Conservation (phyloP, 2,888 invertebrate genomes). For the Monoplex corrugatus region DNA sequence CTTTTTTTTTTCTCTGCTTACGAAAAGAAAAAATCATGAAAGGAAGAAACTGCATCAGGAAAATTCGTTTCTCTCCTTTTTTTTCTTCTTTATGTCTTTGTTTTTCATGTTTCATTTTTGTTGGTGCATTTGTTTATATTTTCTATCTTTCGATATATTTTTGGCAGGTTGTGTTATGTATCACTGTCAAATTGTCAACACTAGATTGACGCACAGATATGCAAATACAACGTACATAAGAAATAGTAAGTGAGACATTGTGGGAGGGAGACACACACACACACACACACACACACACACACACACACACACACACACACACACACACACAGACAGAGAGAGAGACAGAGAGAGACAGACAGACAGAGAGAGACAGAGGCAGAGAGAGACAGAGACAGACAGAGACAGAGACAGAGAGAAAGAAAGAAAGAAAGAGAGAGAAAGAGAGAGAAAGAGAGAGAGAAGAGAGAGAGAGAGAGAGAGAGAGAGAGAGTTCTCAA, state of each 20-base stretch:
- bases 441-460: neutral
- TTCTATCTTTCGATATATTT: no score
- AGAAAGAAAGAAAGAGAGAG: neutral
- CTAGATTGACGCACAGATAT: neutral
- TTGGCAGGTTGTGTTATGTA: no score
- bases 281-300: neutral
- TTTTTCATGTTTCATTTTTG: no score
- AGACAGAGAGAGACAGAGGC: no score
- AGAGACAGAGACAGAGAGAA: neutral
- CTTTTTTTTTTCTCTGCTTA: no score
- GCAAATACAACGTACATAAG: neutral
- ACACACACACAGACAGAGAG: neutral
- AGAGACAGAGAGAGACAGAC: neutral
- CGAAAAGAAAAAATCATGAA: no score
- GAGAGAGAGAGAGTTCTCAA: neutral
- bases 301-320: neutral
- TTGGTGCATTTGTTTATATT: no score
- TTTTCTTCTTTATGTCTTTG: no score
- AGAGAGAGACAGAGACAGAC: no score
- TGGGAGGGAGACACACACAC: neutral
- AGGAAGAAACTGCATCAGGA: no score
- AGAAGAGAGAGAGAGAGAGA: neutral
- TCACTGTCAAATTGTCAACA: neutral
- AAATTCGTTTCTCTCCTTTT: no score
- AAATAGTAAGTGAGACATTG: neutral